Base-by-base conservation (phyloP, 1,140 invertebrate species). In the Tetranychus urticae region DNA sequence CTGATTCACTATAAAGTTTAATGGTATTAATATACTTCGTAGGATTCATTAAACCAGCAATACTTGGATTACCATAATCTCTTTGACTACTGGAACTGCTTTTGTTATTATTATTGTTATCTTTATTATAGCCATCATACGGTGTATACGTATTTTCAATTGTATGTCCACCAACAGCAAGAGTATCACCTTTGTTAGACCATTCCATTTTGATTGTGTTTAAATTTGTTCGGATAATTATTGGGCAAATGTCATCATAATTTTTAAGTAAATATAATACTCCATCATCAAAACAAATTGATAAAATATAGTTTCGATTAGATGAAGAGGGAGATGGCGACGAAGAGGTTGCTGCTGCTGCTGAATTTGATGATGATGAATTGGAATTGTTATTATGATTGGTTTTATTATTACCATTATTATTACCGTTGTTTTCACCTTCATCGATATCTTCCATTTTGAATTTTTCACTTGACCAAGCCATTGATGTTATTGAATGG, bases 401-500 rank as follows among this genome's bases (percentile, higher is more conserved):
- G 1, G 13, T 14, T 10, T 23, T 10, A 14, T 50, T 50, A 14
- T 50, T 50, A 10, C 10, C 3, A 58, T 46, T 46, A 42, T 42
- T 46, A 34, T 23, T n/a, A 46, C n/a, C 36, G 13, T 14, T 31
- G 6, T 33, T 45, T 8, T 23, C 58, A 58, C 78, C 77, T 58
- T 85, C 82, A 64, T 90, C 86, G 34, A 81, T 82, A 71, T 94
- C 90, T 70, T 93, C 90, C 88, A 97, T 93, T 75, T 92, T 94
- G 71, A 97, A 97, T 70, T 93, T 94, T 70, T 93, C 88, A 71
- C 89, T 93, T 42, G 87, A 92, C 90, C 90, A 97, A 14, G 85
- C 83, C 84, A 97, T 90, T 37, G 82, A 81, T 5, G 80, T 82
- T 64, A 96, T 89, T 58, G 76, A 71, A 14, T 84, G 82, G 42